These are phyloP conservation scores for Macroramphosus scolopax DNA, from an alignment of 2,797 vertebrate genomes.

Conservation along the genomic window DNA sequence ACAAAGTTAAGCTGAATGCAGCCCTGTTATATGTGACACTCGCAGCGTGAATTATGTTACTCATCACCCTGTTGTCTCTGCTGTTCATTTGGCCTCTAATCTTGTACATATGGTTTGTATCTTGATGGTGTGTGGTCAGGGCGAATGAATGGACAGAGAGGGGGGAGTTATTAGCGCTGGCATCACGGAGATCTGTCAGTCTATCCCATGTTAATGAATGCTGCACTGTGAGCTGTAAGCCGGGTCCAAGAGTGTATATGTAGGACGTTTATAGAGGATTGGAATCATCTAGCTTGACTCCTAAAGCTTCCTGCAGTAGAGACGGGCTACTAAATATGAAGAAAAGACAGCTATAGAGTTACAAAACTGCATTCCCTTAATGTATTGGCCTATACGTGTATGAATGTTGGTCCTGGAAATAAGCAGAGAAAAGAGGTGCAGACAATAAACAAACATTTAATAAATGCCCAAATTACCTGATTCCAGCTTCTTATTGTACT, in stretches of 20 bases:
- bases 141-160: slow-evolving; percentile 11
- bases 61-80: slow-evolving; percentile 28
- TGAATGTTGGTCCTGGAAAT: slow-evolving; percentile 5
- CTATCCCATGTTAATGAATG: slow-evolving; percentile 54
- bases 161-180: slow-evolving; percentile 27
- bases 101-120: slow-evolving; percentile 64
- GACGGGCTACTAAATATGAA: slow-evolving; percentile 10
- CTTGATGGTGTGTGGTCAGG: slow-evolving; percentile 51
- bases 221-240: slow-evolving; percentile 27
- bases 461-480: too few relatives aligned
- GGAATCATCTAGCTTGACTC: slow-evolving; percentile 22
- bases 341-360: not conserved
- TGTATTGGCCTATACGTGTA: not conserved
- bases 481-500: too few relatives aligned
- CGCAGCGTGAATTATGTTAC: slow-evolving; percentile 8
- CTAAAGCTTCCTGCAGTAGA: slow-evolving; percentile 7
- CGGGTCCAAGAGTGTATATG: slow-evolving; percentile 29
- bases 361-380: slow-evolving; percentile 2
- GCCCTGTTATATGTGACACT: slow-evolving; percentile 6
- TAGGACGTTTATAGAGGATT: slow-evolving; percentile 30
- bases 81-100: slow-evolving; percentile 52
- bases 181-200: slow-evolving; percentile 43
- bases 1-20: not conserved
- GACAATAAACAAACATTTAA: too few relatives aligned
- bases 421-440: too few relatives aligned